These are phyloP conservation scores for Pteromalus puparum DNA, from an alignment of 1,140 invertebrate genomes.

Conservation along the genomic window DNA sequence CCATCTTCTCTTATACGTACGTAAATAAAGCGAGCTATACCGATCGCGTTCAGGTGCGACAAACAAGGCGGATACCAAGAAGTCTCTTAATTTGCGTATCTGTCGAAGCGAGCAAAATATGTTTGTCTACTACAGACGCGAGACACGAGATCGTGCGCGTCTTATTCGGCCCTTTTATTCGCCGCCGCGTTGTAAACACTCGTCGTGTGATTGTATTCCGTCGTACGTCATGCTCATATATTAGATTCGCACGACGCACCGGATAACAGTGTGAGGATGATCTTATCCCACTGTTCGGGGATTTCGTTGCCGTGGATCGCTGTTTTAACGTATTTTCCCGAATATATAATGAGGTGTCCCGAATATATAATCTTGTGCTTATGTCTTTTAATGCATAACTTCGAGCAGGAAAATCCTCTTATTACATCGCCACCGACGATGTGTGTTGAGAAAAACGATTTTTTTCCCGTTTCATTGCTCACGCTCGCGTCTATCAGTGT, in stretches of 20 bases:
- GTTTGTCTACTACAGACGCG: neutral
- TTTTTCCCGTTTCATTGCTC: neutral
- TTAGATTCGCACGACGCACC: too few species aligned
- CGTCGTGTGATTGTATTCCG: neutral
- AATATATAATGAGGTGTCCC: too few species aligned
- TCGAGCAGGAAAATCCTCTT: too few species aligned
- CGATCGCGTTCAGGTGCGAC: neutral
- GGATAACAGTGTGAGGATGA: too few species aligned
- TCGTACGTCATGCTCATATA: too few species aligned
- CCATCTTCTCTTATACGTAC: neutral
- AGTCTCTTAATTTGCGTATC: neutral
- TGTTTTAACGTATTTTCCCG: neutral
- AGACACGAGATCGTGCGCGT: too few species aligned
- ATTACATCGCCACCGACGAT: too few species aligned
- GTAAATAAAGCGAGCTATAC: neutral
- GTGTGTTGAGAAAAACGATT: too few species aligned
- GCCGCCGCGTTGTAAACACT: neutral
- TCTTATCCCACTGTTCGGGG: too few species aligned
- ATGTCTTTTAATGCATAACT: too few species aligned
- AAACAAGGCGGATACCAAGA: neutral
- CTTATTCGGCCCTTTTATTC: neutral
- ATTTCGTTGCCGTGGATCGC: too few species aligned
- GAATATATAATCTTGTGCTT: too few species aligned
- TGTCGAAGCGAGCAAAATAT: neutral
- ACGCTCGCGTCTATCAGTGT: neutral